Evolutionary conservation across 1,140 invertebrate genomes (phyloP), one percentile per base, ranked within the genome.

Genomic region (Odontomachus brunneus): DNA sequence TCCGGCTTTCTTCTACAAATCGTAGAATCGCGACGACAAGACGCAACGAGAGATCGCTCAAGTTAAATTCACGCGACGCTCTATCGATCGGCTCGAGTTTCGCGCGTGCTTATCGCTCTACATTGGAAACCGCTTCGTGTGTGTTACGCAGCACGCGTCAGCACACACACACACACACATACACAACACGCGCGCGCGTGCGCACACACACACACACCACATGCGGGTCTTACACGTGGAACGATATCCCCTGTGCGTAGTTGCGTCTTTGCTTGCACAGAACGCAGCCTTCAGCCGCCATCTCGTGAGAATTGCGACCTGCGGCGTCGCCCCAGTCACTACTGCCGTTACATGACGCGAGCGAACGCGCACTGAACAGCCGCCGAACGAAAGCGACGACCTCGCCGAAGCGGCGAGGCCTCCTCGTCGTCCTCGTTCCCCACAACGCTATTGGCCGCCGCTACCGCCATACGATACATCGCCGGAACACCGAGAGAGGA

Each of bases 361-460:
- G 19, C 17, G 11, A 53, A 38, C 11, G 19, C 19, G 48, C 15
- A 66, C 74, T 76, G 49, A 44, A 44, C 38, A 44, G 38, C 38
- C 38, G 38, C 9, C 38, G 38, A 44, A 44, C 38, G 38, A 44
- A 9, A 44, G 38, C 38, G 38, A 76, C 62, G 2, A 55, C 29
- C 11, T 19, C 1, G 17, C 15, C 65, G 66, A 66, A 76, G 29
- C 29, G 74, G 53, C 0, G n/a, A n/a, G n/a, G n/a, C n/a, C n/a
- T n/a, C n/a, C n/a, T n/a, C 26, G n/a, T 38, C 15, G 29, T 63
- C 44, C n/a, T 63, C 59, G 59, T 76, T 19, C 53, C 14, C 74
- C 22, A 19, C 24, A 29, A 24, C 19, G 19, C 60, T 17, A 66
- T 66, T 76, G 62, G 48, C n/a, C 29, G 60, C 19, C 51, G 60